phyloP scores from a whole-genome alignment of 92 coral and sea anemone species.

The Porites lobata region DNA sequence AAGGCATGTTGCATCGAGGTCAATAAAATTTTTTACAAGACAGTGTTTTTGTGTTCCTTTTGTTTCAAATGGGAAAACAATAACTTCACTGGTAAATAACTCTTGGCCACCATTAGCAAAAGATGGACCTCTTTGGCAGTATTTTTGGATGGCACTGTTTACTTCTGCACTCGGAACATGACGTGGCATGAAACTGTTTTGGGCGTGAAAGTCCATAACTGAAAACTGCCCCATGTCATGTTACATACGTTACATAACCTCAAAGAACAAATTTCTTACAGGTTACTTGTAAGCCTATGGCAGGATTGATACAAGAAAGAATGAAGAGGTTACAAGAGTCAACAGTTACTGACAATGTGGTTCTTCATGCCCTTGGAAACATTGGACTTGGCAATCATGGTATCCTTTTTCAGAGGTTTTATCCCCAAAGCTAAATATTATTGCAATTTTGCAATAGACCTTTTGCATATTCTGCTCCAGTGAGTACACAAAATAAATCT shows the following conservation, averaged over 20 bases:
- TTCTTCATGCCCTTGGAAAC: constrained; percentile 83
- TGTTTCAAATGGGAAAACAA: too few relatives aligned
- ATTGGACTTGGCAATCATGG: constrained; percentile 90
- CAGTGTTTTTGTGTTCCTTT: too few relatives aligned
- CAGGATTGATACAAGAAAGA: constrained; percentile 80
- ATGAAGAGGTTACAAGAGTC: constrained; percentile 77
- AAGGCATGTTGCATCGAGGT: too few relatives aligned
- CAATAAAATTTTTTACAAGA: too few relatives aligned
- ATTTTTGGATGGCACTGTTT: too few relatives aligned
- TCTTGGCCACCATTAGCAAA: background rate
- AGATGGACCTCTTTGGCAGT: too few relatives aligned
- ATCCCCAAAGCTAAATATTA: too few relatives aligned
- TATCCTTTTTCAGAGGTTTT: constrained; percentile 74
- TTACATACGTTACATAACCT: background rate
- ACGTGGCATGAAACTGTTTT: too few relatives aligned
- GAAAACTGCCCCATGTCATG: background rate
- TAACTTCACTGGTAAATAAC: background rate
- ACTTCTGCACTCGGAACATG: too few relatives aligned
- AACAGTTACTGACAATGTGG: constrained; percentile 83
- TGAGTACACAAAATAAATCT: too few relatives aligned
- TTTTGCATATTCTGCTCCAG: too few relatives aligned
- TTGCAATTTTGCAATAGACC: too few relatives aligned
- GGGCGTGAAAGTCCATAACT: background rate
- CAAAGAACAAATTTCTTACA: background rate
- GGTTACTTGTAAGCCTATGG: constrained; percentile 93